These are phyloP conservation scores for Lethocerus indicus DNA, from an alignment of 1,140 invertebrate genomes.

Conservation along the genomic window DNA sequence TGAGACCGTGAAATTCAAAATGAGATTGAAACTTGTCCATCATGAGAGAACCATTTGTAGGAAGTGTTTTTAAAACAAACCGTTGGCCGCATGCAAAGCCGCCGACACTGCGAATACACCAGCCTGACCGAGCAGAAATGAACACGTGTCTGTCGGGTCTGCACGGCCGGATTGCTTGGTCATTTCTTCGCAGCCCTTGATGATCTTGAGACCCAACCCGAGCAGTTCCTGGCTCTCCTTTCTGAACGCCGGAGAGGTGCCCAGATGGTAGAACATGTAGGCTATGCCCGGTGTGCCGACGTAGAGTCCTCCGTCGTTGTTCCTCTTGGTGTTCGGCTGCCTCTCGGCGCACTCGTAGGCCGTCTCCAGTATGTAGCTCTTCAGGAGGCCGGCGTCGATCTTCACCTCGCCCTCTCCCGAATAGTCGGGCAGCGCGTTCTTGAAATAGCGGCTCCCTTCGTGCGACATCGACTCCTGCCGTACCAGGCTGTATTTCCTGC, in stretches of 20 bases:
- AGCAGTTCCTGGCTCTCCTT: conserved; percentile 24
- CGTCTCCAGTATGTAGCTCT: conserved; percentile 1
- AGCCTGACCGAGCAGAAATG: conserved; percentile 12
- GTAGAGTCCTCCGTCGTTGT: conserved; percentile 32
- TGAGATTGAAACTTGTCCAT: too few relatives aligned
- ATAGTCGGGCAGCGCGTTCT: conserved; percentile 25
- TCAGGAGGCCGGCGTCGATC: conserved; percentile 17
- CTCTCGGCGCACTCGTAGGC: conserved; percentile 1
- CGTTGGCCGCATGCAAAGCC: too few relatives aligned
- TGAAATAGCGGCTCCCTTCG: conserved; percentile 22
- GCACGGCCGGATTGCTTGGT: too few relatives aligned
- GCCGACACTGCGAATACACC: conserved; percentile 13
- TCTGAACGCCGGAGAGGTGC: conserved; percentile 26
- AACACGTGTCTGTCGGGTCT: background rate
- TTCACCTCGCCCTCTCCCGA: conserved; percentile 14
- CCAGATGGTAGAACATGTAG: conserved; percentile 35
- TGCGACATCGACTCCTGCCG: too few relatives aligned
- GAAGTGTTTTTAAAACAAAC: too few relatives aligned
- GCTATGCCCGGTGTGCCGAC: conserved; percentile 33
- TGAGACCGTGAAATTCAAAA: too few relatives aligned
- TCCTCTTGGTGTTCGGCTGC: conserved; percentile 6
- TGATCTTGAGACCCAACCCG: conserved; percentile 28
- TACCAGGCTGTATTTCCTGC: too few relatives aligned
- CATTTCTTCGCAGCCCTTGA: conserved; percentile 23
- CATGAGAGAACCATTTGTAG: too few relatives aligned